Evolutionary conservation across 1,140 invertebrate species (phyloP), one percentile per base, ranked within the genome.

Genomic region (Drosophila yakuba): DNA sequence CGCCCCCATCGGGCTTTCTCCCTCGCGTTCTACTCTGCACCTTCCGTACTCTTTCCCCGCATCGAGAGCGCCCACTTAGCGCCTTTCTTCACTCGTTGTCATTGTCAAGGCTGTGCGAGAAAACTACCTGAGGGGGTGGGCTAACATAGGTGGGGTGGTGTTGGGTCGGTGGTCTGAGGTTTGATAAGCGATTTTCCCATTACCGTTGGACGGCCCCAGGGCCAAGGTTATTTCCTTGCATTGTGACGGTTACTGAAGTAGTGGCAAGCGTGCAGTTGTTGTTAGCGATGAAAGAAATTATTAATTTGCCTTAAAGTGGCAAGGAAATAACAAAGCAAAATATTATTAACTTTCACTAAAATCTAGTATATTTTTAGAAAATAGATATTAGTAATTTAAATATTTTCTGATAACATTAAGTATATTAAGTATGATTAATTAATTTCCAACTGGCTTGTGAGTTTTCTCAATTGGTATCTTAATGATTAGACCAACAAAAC

Each of bases 81-180:
- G 73, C 63, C 74, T 77, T 69, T 77, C 74, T 77, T 79, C 54
- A 74, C 85, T 83, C 39, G 67, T 60, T 89, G 83, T 83, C 83
- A 88, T 89, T 88, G 83, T 88, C 83, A 88, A 88, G 83, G 83
- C 83, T 83, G 72, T 73, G 67, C 67, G 52, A 78, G 68, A 79
- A 67, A 88, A 83, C 84, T 80, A 88, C 76, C 83, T 89, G 83
- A 61, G 67, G 67, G 78, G 41, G 48, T 8, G 48, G n/a, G 6
- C 28, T 8, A 32, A 8, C 28, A 2, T 8, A 15, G 47, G 47
- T 45, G 44, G 47, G 6, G 14, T 6, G 39, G 39, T n/a, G 20
- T 7, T 54, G 17, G 17, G 17, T 17, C 17, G 17, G 17, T 17
- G 17, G 17, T 38, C 36, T 58, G 43, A 56, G 56, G 60, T 28